These are phyloP conservation scores for Xestia rhomboidea DNA, from an alignment of 2,888 invertebrate genomes.

Conservation along the genomic window DNA sequence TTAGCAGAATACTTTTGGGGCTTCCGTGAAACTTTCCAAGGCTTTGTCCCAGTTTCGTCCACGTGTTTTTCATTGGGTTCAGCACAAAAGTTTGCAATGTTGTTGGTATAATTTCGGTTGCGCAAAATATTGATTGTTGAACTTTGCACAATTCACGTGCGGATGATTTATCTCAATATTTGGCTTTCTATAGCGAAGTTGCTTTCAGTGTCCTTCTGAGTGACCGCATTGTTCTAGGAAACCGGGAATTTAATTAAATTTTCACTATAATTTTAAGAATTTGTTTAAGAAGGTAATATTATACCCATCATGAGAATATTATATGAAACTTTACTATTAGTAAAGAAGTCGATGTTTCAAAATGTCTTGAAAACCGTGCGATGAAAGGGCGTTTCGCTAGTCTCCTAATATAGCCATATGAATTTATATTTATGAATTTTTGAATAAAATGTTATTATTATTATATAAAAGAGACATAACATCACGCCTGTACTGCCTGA, in stretches of 20 bases:
- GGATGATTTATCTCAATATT: not conserved
- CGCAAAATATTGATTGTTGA: not conserved
- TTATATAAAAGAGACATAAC: not conserved
- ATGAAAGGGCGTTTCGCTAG: not conserved
- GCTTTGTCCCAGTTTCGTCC: constrained; percentile 44
- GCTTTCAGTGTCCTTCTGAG: not conserved
- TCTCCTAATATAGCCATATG: not conserved
- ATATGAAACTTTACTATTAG: no score
- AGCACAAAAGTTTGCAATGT: constrained; percentile 22
- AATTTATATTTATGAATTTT: no score
- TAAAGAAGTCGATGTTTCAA: not conserved
- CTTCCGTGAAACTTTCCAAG: constrained; percentile 44
- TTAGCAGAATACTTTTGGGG: constrained; percentile 42
- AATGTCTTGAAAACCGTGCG: not conserved
- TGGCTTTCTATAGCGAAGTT: not conserved
- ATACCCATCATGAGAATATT: not conserved
- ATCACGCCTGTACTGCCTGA: not conserved
- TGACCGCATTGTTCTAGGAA: not conserved
- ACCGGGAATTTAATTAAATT: not conserved
- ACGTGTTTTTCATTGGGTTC: constrained; percentile 35
- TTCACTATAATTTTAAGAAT: not conserved
- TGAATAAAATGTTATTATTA: no score
- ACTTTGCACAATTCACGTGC: not conserved
- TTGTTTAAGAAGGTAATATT: not conserved
- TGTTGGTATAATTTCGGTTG: constrained; percentile 6